phyloP scores from a whole-genome alignment of 2,113 vertebrate species.

The Coreoperca whiteheadi region DNA sequence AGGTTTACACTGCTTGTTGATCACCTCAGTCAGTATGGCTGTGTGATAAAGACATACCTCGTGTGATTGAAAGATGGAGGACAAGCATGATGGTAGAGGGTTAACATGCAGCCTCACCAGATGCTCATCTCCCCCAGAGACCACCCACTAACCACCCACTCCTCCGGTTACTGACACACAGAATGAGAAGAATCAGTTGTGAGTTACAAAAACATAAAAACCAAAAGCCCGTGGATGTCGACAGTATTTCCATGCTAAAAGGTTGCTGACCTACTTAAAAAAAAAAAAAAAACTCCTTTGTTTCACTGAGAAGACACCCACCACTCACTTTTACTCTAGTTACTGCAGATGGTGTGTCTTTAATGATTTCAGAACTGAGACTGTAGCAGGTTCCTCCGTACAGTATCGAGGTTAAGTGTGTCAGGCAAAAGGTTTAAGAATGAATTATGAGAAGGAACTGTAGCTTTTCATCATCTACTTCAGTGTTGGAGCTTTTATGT shows the following conservation, averaged over 20 bases:
- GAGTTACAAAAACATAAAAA: constrained; percentile 78
- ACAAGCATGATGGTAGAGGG: constrained; percentile 50
- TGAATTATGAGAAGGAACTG: constrained; percentile 13
- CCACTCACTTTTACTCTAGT: constrained; percentile 33
- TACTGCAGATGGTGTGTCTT: constrained; percentile 40
- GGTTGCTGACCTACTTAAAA: constrained; percentile 82
- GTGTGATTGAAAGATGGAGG: constrained; percentile 55
- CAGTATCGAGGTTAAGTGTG: constrained; percentile 39
- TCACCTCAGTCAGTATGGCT: not conserved
- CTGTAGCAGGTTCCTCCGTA: constrained; percentile 6
- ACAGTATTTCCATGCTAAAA: constrained; percentile 77
- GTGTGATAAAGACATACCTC: constrained; percentile 51
- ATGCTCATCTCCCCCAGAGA: constrained; percentile 75
- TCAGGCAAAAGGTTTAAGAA: constrained; percentile 31
- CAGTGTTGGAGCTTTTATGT: not conserved
- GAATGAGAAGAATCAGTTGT: constrained; percentile 75
- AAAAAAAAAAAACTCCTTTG: not conserved
- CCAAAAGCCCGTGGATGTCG: constrained; percentile 65
- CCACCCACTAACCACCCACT: constrained; percentile 74
- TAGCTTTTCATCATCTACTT: constrained; percentile 18
- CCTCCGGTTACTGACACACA: constrained; percentile 71
- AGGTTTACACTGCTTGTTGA: not conserved
- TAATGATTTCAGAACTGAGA: constrained; percentile 48
- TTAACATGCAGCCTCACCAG: constrained; percentile 75
- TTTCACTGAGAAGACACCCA: constrained; percentile 61